A percentile compares a stretch with the other conserved stretches of the same genome.
Conservation (phyloP, 2,113 vertebrate genomes). For the Harpagus bidentatus region DNA sequence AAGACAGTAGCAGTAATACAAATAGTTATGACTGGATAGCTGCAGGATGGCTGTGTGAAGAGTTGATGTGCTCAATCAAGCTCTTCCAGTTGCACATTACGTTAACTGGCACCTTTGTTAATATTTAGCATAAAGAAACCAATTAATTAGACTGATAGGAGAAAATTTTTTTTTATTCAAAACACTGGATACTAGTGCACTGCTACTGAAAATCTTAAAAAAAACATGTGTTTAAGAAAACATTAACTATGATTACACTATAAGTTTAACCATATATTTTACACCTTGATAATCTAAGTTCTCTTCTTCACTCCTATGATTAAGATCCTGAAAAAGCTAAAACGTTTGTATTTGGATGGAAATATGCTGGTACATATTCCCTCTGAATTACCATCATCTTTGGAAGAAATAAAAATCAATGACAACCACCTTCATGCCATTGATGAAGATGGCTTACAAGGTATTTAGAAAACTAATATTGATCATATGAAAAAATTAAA, state of each 20-base stretch:
- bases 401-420: slow-evolving; percentile 95
- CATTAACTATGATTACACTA: not conserved
- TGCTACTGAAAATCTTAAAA: not conserved
- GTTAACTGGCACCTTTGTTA: not conserved
- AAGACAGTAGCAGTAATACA: not conserved
- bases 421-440: slow-evolving; percentile 86
- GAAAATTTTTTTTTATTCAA: not conserved
- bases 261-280: not conserved
- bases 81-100: not conserved
- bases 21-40: not conserved
- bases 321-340: slow-evolving; percentile 86
- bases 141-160: not conserved
- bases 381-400: slow-evolving; percentile 76
- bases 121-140: not conserved
- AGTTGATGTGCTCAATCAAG: not conserved
- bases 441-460: slow-evolving; percentile 79
- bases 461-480: slow-evolving; percentile 60
- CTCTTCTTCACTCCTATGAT: not conserved
- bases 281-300: not conserved
- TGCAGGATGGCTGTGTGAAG: not conserved
- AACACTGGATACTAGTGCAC: not conserved
- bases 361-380: slow-evolving; percentile 85
- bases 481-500: not conserved
- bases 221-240: not conserved
- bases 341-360: slow-evolving; percentile 88